Base-by-base conservation (phyloP, 2,888 invertebrate species). In the Cheiracanthium punctorium region DNA sequence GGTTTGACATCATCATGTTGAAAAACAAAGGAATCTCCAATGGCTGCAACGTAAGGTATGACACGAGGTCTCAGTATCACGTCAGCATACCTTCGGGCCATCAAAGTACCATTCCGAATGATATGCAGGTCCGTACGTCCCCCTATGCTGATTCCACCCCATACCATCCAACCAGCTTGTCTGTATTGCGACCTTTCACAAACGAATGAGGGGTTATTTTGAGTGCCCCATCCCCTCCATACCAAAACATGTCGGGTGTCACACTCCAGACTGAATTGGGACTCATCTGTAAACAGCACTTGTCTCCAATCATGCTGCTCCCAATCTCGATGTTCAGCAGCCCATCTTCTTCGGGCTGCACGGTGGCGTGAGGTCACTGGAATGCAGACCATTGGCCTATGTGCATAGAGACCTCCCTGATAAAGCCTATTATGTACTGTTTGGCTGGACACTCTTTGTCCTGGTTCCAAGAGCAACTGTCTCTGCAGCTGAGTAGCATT, bases 251-350 rank as follows among this genome's bases (percentile, higher is more conserved):
- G 65, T 65, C 28, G 1, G 65, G 65, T 65, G 28, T 65, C 29
- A 29, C 65, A 28, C 65, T 65, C 65, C 65, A 65, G 28, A 65
- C 65, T 65, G 65, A 65, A 65, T 65, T 10, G 65, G 29, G 65
- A 65, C 65, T 65, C 65, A 29, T 65, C 29, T 65, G 65, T 65
- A 65, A 65, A 65, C 17, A 65, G 29, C 65, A 65, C 29, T 65
- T 65, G 29, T 14, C 65, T 65, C 65, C 29, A 65, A 7, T 0
- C 65, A 65, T 28, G 28, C 7, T 65, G 65, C 28, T 65, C 29
- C 65, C 12, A 65, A 65, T 65, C 65, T 65, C 65, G 28, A 65
- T 65, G 65, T 65, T 65, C 65, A 65, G 65, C 65, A 65, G 28
- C 65, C 65, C 12, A 65, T 65, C 65, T 29, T 29, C 58, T 65